A percentile compares a stretch with the other conserved stretches of the same genome.
These are phyloP conservation scores for Hemibagrus guttatus DNA, from an alignment of 2,797 vertebrate genomes.

Conservation along the genomic window DNA sequence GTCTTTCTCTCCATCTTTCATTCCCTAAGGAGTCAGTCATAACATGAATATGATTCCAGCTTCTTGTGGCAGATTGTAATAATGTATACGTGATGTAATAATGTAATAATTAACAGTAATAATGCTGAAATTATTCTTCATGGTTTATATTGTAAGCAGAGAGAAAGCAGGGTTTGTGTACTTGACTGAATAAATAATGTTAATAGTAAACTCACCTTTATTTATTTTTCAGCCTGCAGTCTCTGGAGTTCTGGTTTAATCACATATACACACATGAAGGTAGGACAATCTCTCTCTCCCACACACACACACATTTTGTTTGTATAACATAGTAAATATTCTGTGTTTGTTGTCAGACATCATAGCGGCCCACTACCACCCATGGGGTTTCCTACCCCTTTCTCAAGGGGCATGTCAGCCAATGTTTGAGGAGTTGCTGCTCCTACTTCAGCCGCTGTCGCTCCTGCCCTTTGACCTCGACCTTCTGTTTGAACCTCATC, in stretches of 20 bases:
- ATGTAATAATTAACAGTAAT: background rate
- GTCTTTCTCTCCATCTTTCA: background rate
- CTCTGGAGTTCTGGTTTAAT: constrained; percentile 96
- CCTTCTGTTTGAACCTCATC: constrained; percentile 88
- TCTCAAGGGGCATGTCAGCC: constrained; percentile 85
- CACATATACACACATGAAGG: constrained; percentile 95
- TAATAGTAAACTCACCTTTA: background rate
- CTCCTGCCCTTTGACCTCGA: constrained; percentile 95
- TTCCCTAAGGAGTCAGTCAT: background rate
- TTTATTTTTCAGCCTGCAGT: constrained; percentile 81
- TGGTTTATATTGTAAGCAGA: background rate
- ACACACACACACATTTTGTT: background rate
- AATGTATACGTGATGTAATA: too few relatives aligned
- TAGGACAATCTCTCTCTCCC: constrained; percentile 57
- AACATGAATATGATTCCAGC: background rate
- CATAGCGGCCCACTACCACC: constrained; percentile 87
- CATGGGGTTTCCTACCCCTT: constrained; percentile 88
- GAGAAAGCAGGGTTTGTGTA: background rate
- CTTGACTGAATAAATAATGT: background rate
- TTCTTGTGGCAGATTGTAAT: background rate
- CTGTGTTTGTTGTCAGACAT: constrained; percentile 77
- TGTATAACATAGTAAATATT: background rate
- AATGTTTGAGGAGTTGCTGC: constrained; percentile 90
- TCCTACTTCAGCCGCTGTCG: constrained; percentile 92
- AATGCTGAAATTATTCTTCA: background rate